Evolutionary conservation across 1,140 invertebrate species (phyloP).

Genomic region (Rhagoletis zephyria): DNA sequence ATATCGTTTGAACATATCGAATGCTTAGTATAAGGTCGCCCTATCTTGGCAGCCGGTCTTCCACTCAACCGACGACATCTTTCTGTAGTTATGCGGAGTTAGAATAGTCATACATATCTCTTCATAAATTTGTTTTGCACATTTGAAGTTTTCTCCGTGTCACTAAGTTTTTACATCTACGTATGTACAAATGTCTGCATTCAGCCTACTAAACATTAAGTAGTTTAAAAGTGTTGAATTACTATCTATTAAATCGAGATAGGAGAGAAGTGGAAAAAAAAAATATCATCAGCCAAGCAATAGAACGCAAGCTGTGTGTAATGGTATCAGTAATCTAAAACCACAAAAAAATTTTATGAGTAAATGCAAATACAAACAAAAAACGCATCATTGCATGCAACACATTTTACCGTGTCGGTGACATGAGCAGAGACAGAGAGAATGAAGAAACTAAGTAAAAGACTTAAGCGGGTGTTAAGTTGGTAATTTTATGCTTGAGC

Average conservation of each 20-base stretch:
- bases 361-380: background rate
- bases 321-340: background rate
- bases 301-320: background rate
- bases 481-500: conserved; percentile 71
- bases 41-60: too few species aligned
- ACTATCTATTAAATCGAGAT: background rate
- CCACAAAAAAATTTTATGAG: conserved; percentile 11
- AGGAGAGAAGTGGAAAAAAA: background rate
- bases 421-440: background rate
- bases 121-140: too few species aligned
- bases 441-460: conserved; percentile 32
- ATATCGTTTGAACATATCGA: too few species aligned
- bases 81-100: too few species aligned
- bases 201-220: background rate
- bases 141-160: background rate
- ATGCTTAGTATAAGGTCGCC: too few species aligned
- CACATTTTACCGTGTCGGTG: conserved; percentile 1
- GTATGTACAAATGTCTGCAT: background rate
- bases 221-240: conserved; percentile 10
- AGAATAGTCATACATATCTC: too few species aligned
- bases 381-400: conserved; percentile 35
- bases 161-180: background rate
- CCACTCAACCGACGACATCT: too few species aligned
- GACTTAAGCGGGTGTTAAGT: conserved; percentile 69
- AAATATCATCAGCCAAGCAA: background rate